Evolutionary conservation across 2,888 invertebrate genomes (phyloP).

Genomic region (Ypsolopha scabrella): DNA sequence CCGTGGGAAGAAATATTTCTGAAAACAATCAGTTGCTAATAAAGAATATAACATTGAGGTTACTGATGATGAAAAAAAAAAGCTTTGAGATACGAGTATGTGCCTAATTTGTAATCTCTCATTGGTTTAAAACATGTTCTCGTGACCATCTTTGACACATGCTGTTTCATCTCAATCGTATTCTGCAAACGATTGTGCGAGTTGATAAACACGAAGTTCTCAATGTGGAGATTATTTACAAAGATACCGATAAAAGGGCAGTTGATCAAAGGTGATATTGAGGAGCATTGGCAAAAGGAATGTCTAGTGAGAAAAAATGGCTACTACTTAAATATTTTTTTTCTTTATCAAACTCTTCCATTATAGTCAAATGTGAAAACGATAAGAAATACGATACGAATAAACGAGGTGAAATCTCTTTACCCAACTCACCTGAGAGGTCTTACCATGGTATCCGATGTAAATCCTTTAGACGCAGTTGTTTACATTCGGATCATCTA

Average conservation of each 20-base stretch:
- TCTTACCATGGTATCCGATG: not conserved
- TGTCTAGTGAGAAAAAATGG: too few relatives aligned
- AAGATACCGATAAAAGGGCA: constrained; percentile 29
- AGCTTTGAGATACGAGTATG: too few relatives aligned
- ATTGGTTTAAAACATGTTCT: too few relatives aligned
- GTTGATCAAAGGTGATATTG: constrained; percentile 37
- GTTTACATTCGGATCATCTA: too few relatives aligned
- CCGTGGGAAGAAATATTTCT: too few relatives aligned
- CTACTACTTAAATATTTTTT: too few relatives aligned
- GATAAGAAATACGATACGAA: too few relatives aligned
- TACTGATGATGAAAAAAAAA: too few relatives aligned
- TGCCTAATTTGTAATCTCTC: not conserved
- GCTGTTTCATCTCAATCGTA: constrained; percentile 22
- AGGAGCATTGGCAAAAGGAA: constrained; percentile 4
- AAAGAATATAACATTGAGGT: too few relatives aligned
- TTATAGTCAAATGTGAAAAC: too few relatives aligned
- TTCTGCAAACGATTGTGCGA: constrained; percentile 21
- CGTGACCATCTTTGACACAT: constrained; percentile 14
- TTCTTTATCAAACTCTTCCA: too few relatives aligned
- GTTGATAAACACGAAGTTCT: constrained; percentile 12
- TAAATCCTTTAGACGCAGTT: not conserved
- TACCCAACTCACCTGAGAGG: not conserved
- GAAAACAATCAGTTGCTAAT: too few relatives aligned
- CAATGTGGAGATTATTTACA: constrained; percentile 29
- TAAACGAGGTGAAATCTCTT: not conserved